Evolutionary conservation across 1,140 invertebrate species (phyloP).

Genomic region (Tigriopus japonicus): DNA sequence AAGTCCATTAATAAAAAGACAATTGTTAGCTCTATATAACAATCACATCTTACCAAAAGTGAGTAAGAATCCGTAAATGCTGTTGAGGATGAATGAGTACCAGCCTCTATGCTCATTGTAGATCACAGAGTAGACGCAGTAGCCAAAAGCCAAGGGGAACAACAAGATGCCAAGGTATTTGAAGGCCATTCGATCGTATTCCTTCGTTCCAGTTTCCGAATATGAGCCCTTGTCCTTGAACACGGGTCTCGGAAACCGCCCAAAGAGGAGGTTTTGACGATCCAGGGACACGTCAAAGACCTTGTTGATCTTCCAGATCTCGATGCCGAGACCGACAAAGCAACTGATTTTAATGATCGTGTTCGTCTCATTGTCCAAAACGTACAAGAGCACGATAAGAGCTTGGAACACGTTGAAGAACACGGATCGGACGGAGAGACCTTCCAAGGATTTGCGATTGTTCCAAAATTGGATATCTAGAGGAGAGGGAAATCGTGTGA

Average conservation of each 20-base stretch:
- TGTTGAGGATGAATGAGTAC: slow-evolving; percentile 69
- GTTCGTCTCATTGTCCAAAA: slow-evolving; percentile 96
- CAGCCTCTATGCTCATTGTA: slow-evolving; percentile 97
- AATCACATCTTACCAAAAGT: slow-evolving; percentile 56
- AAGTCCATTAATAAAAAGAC: slow-evolving; percentile 11
- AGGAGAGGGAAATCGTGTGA: slow-evolving; percentile 19
- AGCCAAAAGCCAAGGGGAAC: slow-evolving; percentile 76
- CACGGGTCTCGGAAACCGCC: slow-evolving; percentile 55
- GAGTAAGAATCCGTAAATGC: slow-evolving; percentile 93
- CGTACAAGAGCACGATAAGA: slow-evolving; percentile 80
- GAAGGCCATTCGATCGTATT: slow-evolving; percentile 91
- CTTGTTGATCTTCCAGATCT: slow-evolving; percentile 99
- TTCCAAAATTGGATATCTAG: slow-evolving; percentile 99
- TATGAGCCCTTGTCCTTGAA: slow-evolving; percentile 89
- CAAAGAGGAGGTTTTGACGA: slow-evolving; percentile 46
- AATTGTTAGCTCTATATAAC: neutral
- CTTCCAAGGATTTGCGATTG: slow-evolving; percentile 87
- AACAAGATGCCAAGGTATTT: slow-evolving; percentile 55
- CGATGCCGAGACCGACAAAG: slow-evolving; percentile 83
- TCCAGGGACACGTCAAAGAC: slow-evolving; percentile 68
- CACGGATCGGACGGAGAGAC: slow-evolving; percentile 90
- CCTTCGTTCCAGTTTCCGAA: slow-evolving; percentile 76
- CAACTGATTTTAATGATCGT: slow-evolving; percentile 80
- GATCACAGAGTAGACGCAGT: slow-evolving; percentile 86
- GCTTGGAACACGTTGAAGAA: slow-evolving; percentile 98